Conservation (phyloP, 1,140 invertebrate species). For the Drosophila sp. region DNA sequence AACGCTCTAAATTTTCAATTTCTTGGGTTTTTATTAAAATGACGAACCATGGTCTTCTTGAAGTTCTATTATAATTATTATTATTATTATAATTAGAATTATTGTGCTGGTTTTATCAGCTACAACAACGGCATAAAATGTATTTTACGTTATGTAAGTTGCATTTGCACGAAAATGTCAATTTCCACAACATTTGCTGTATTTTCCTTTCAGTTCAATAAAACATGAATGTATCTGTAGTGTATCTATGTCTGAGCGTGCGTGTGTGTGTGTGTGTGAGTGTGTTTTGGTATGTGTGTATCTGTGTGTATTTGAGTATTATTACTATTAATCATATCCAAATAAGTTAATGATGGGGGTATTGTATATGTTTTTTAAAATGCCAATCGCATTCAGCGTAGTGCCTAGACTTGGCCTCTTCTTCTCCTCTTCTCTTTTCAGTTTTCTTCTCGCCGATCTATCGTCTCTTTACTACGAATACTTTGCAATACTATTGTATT, state of each 20-base stretch:
- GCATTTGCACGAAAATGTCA: constrained; percentile 1
- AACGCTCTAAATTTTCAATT: constrained; percentile 56
- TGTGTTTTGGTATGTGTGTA: constrained; percentile 22
- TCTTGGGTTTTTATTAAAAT: constrained; percentile 57
- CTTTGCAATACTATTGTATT: constrained; percentile 65
- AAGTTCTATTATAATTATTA: constrained; percentile 50
- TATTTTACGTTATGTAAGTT: constrained; percentile 9
- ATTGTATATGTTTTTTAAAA: constrained; percentile 70
- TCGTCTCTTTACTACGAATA: constrained; percentile 28
- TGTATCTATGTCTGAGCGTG: constrained; percentile 5
- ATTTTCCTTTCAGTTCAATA: constrained; percentile 35
- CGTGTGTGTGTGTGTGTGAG: constrained; percentile 14
- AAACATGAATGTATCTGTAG: constrained; percentile 29
- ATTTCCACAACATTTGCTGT: constrained; percentile 3
- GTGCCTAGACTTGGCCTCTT: constrained; percentile 26
- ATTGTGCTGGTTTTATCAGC: constrained; percentile 23
- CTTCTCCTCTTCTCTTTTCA: neutral
- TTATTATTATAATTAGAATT: constrained; percentile 34
- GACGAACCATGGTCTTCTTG: constrained; percentile 55
- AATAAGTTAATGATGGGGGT: constrained; percentile 41
- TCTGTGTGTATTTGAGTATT: constrained; percentile 15
- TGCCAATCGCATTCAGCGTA: constrained; percentile 65
- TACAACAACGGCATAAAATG: constrained; percentile 21
- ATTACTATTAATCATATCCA: constrained; percentile 48
- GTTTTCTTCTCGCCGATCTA: neutral